Evolutionary conservation across 2,888 invertebrate species (phyloP).

Genomic region (Sarcophaga caerulescens): DNA sequence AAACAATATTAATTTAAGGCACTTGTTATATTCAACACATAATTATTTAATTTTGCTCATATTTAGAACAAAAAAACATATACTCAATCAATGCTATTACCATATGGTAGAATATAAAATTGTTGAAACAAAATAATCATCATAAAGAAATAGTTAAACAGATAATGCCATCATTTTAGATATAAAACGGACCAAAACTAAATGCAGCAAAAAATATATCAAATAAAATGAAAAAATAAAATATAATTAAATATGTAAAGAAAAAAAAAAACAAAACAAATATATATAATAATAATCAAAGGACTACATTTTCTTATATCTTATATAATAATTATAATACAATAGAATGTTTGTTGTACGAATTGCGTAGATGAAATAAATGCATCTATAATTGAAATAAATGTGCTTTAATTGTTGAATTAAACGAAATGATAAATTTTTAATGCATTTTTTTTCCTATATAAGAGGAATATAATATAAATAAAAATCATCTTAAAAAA

Average conservation of each 20-base stretch:
- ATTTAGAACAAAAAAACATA: background rate
- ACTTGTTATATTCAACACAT: background rate
- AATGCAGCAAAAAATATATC: background rate
- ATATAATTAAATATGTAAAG: background rate
- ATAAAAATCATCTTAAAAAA: background rate
- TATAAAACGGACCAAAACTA: conserved; percentile 48
- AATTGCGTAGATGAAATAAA: conserved; percentile 22
- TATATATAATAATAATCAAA: conserved; percentile 8
- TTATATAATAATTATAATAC: conserved; percentile 6
- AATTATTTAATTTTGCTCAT: background rate
- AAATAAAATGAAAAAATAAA: conserved; percentile 5
- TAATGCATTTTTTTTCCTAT: conserved; percentile 9
- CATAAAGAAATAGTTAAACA: conserved; percentile 8
- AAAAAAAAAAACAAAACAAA: background rate
- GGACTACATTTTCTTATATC: conserved; percentile 21
- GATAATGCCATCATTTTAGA: conserved; percentile 54
- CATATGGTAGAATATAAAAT: background rate
- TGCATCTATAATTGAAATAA: conserved; percentile 51
- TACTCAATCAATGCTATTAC: background rate
- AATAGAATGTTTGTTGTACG: conserved; percentile 34
- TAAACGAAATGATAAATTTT: conserved; percentile 19
- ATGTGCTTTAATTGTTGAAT: conserved; percentile 63
- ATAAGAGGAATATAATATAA: background rate
- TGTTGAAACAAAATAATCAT: background rate
- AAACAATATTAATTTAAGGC: background rate